phyloP scores from a whole-genome alignment of 92 coral and sea anemone genomes.

The Blastomussa wellsi region DNA sequence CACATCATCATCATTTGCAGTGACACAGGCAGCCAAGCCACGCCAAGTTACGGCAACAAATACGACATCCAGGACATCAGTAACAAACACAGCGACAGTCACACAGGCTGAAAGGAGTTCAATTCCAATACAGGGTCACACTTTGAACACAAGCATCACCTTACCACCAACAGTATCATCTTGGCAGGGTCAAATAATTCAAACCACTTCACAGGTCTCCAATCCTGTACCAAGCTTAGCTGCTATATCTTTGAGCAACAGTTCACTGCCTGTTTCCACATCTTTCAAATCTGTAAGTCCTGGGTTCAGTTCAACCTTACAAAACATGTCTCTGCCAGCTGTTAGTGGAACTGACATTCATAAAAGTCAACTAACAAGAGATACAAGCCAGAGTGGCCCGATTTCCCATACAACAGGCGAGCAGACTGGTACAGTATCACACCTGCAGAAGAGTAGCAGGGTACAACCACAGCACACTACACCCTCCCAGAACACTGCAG shows the following conservation, averaged over 20 bases:
- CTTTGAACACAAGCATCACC: not conserved
- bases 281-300: not conserved
- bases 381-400: not conserved
- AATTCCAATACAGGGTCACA: not conserved
- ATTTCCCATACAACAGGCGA: not conserved
- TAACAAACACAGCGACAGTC: not conserved
- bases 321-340: not conserved
- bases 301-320: not conserved
- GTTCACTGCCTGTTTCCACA: not conserved
- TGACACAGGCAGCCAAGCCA: constrained; percentile 6
- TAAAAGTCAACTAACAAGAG: not conserved
- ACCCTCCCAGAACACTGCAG: not conserved
- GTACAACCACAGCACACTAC: not conserved
- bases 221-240: not conserved
- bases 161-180: not conserved
- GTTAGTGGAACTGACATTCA: not conserved
- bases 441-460: not conserved
- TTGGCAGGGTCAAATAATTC: not conserved
- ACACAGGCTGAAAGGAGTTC: not conserved
- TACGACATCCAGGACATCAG: constrained; percentile 2
- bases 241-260: not conserved
- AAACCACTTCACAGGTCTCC: not conserved
- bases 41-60: not conserved
- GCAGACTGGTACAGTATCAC: not conserved
- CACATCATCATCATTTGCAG: not conserved